A percentile compares a stretch with the other conserved stretches of the same genome.
phyloP scores from a whole-genome alignment of 2,113 vertebrate species.

The Potamarius usumacintae region DNA sequence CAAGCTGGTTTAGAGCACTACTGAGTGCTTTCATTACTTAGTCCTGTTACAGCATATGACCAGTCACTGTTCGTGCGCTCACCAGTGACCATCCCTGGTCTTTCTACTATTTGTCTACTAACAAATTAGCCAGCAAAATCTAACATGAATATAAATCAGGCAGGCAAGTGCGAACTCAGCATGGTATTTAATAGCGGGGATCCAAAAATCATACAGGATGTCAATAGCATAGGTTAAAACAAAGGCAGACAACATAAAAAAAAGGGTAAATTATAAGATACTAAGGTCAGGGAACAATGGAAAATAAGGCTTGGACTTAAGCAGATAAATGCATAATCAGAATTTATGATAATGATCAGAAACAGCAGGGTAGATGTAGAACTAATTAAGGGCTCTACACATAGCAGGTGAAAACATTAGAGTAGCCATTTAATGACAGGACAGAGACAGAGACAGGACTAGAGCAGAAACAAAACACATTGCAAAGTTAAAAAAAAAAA shows the following conservation, averaged over 20 bases:
- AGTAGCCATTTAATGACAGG: not conserved
- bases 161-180: not conserved
- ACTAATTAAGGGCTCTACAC: not conserved
- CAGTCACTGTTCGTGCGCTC: not conserved
- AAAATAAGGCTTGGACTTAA: not conserved
- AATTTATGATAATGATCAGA: not conserved
- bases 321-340: not conserved
- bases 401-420: not conserved
- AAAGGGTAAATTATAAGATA: not conserved
- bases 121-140: not conserved
- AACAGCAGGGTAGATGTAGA: not conserved
- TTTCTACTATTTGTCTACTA: not conserved
- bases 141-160: not conserved
- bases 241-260: not conserved
- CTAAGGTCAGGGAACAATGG: not conserved
- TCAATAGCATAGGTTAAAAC: not conserved
- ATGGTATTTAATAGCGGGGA: not conserved
- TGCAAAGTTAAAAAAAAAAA: not conserved
- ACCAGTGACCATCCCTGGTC: not conserved
- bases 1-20: not conserved
- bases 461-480: not conserved
- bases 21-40: constrained; percentile 23
- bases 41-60: not conserved
- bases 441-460: not conserved
- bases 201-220: not conserved